Percentiles rank a stretch among this genome's conserved stretches.
phyloP scores from a whole-genome alignment of 2,797 vertebrate species.

The Glyptemys insculpta region DNA sequence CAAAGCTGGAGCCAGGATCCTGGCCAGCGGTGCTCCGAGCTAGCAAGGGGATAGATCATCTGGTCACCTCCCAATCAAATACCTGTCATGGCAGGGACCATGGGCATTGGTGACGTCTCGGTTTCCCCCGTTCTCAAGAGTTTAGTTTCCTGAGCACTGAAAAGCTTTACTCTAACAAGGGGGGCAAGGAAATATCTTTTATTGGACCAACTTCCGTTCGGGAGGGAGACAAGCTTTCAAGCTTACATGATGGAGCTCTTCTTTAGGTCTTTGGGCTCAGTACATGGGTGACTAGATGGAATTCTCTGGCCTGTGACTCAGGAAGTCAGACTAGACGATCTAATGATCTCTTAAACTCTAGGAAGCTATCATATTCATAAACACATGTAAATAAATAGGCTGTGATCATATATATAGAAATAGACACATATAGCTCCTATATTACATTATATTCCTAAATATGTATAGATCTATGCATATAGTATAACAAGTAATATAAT shows the following conservation, averaged over 20 bases:
- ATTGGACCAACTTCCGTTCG: not conserved
- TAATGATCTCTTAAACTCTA: not conserved
- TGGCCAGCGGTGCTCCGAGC: not conserved
- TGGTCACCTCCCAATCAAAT: not conserved
- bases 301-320: not conserved
- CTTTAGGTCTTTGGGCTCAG: not conserved
- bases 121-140: not conserved
- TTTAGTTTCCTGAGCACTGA: not conserved
- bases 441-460: not conserved
- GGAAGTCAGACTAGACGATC: not conserved
- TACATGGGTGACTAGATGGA: not conserved
- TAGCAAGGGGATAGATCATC: not conserved
- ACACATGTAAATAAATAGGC: not conserved
- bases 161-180: not conserved
- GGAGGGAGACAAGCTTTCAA: not conserved
- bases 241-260: not conserved
- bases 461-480: not conserved
- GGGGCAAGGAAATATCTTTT: not conserved
- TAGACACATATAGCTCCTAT: not conserved
- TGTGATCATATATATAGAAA: not conserved
- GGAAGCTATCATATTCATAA: not conserved
- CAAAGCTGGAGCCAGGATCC: not conserved
- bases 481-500: not conserved
- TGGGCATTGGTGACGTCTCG: not conserved
- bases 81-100: not conserved